phyloP scores from a whole-genome alignment of 2,888 invertebrate genomes.

The Drosophila meridiana region DNA sequence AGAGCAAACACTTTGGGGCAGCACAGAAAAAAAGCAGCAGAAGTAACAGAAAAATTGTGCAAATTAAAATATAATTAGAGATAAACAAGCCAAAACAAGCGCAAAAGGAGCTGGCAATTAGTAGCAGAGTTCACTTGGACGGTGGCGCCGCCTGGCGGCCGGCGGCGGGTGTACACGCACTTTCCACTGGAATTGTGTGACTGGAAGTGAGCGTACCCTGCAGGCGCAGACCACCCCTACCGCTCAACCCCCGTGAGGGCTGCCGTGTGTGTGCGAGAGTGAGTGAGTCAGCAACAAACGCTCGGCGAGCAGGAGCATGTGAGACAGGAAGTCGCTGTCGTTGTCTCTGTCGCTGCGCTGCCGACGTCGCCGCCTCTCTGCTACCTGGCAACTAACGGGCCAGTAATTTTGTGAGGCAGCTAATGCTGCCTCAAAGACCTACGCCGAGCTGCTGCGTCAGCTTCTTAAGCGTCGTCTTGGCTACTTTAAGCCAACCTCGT shows the following conservation, averaged over 20 bases:
- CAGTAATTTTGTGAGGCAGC: conserved; percentile 77
- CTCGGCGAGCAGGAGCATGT: conserved; percentile 1
- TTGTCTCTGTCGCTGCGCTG: conserved; percentile 23
- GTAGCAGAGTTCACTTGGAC: conserved; percentile 24
- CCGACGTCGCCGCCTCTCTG: conserved; percentile 18
- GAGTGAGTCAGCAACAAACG: conserved; percentile 17
- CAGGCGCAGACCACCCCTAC: conserved; percentile 32
- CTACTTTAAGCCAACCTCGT: conserved; percentile 72
- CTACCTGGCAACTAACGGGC: conserved; percentile 78
- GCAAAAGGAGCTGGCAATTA: conserved; percentile 56
- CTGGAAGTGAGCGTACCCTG: conserved; percentile 63
- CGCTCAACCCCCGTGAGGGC: conserved; percentile 36
- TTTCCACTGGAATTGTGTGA: conserved; percentile 71
- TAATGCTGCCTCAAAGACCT: conserved; percentile 58
- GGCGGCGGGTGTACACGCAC: conserved; percentile 67
- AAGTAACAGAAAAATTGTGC: conserved; percentile 50
- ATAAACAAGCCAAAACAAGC: conserved; percentile 68
- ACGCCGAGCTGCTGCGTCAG: conserved; percentile 38
- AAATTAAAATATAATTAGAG: conserved; percentile 82
- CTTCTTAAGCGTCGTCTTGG: conserved; percentile 63
- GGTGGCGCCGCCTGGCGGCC: conserved; percentile 71
- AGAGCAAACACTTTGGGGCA: conserved; percentile 72
- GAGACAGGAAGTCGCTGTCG: conserved; percentile 25
- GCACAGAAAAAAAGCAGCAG: conserved; percentile 20
- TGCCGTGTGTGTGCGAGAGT: conserved; percentile 38